Evolutionary conservation across 2,888 invertebrate genomes (phyloP).

Genomic region (Diogma glabrata): DNA sequence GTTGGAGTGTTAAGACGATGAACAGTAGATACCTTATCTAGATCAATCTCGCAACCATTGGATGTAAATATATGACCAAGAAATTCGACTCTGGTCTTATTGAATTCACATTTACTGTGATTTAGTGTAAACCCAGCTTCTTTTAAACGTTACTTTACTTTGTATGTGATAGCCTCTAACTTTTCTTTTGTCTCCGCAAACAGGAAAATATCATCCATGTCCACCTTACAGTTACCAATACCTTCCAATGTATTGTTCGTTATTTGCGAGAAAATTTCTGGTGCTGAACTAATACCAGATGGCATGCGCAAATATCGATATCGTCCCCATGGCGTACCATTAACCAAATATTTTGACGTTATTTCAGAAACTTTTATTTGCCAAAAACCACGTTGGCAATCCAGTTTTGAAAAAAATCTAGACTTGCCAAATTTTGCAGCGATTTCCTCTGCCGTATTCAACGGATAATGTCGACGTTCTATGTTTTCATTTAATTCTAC

Average conservation of each 20-base stretch:
- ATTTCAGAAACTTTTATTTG: background rate
- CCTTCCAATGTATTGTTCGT: background rate
- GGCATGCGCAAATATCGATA: background rate
- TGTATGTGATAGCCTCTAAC: too few species aligned
- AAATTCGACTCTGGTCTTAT: too few species aligned
- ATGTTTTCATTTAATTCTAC: slow-evolving; percentile 6
- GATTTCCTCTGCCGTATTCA: slow-evolving; percentile 8
- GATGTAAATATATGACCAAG: too few species aligned
- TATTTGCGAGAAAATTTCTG: background rate
- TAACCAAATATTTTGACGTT: background rate
- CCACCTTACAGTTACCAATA: background rate
- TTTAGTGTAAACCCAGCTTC: too few species aligned
- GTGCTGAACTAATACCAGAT: background rate
- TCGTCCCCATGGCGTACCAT: background rate
- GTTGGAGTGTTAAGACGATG: too few species aligned
- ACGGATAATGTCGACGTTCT: background rate
- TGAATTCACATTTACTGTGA: too few species aligned
- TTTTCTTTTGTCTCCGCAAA: too few species aligned
- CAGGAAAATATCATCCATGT: background rate
- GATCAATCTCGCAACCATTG: too few species aligned
- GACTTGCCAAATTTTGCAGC: background rate
- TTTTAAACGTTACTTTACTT: too few species aligned
- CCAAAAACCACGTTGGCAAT: background rate
- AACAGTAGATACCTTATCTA: too few species aligned
- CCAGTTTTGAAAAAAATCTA: background rate